Evolutionary conservation across 1,140 invertebrate genomes (phyloP).

Genomic region (Idris sp.): DNA sequence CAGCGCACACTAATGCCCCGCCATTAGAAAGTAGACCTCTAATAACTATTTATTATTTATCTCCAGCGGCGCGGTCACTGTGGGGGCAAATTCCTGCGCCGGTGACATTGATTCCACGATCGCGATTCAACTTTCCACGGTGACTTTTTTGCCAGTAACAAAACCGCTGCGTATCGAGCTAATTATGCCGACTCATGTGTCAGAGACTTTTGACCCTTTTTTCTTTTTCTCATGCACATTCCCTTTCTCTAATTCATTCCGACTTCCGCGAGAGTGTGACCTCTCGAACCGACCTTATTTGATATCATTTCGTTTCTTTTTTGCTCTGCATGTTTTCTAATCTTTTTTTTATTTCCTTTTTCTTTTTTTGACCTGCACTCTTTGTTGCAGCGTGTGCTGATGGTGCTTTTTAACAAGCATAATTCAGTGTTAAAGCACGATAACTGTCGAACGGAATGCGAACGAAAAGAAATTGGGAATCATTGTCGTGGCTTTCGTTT

Average conservation of each 20-base stretch:
- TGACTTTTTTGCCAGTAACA: too few species aligned
- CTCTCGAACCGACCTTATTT: too few species aligned
- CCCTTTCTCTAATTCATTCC: too few species aligned
- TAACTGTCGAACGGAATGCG: slow-evolving; percentile 7
- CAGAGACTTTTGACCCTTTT: too few species aligned
- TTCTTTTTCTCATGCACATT: slow-evolving; percentile 4
- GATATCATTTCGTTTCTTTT: background rate
- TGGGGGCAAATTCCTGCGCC: slow-evolving; percentile 1
- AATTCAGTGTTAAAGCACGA: slow-evolving; percentile 23
- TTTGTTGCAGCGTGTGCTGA: slow-evolving; percentile 14
- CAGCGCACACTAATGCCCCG: slow-evolving; percentile 28
- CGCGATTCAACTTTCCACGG: slow-evolving; percentile 24
- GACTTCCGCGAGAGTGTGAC: too few species aligned
- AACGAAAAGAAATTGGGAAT: slow-evolving; percentile 8
- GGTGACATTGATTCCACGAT: slow-evolving; percentile 39
- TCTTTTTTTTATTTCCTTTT: slow-evolving; percentile 7
- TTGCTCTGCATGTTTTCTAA: background rate
- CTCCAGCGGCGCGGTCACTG: slow-evolving; percentile 21
- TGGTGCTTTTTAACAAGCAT: slow-evolving; percentile 34
- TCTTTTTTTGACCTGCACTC: background rate
- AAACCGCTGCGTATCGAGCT: too few species aligned
- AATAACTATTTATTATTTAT: slow-evolving; percentile 42
- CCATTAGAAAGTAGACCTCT: slow-evolving; percentile 28
- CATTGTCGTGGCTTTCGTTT: slow-evolving; percentile 19
- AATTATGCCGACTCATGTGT: slow-evolving; percentile 54